Evolutionary conservation across 2,888 invertebrate genomes (phyloP).

Genomic region (Eristalinus aeneus): DNA sequence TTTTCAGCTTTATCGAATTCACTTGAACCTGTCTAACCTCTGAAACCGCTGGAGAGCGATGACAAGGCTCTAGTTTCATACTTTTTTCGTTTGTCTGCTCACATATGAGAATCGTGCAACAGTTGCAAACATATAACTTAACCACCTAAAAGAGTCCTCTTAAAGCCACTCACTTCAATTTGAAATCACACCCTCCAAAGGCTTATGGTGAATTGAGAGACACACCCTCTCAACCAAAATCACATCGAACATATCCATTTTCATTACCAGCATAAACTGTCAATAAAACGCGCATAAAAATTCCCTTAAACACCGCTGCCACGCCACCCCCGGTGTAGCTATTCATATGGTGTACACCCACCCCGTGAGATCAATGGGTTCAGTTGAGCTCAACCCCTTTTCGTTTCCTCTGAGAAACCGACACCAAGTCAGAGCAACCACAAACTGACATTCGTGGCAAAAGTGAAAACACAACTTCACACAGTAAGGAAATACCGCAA

Average conservation of each 20-base stretch:
- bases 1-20: too few species aligned
- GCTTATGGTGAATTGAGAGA: constrained; percentile 59
- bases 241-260: constrained; percentile 75
- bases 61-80: too few species aligned
- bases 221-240: constrained; percentile 76
- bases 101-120: neutral
- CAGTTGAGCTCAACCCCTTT: constrained; percentile 59
- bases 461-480: constrained; percentile 58
- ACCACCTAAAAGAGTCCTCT: neutral
- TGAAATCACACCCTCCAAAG: constrained; percentile 37
- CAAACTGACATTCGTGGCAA: constrained; percentile 62
- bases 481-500: constrained; percentile 47
- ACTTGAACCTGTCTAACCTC: too few species aligned
- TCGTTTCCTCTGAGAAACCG: neutral
- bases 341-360: constrained; percentile 26
- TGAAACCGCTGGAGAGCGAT: too few species aligned
- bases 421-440: constrained; percentile 32
- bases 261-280: constrained; percentile 69
- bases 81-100: too few species aligned
- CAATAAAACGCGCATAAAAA: constrained; percentile 69
- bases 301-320: constrained; percentile 57
- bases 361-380: constrained; percentile 26
- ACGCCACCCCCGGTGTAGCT: neutral
- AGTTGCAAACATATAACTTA: neutral
- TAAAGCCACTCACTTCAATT: neutral